Conservation (phyloP, 2,888 invertebrate genomes). For the Pseudolycoriella hygida region DNA sequence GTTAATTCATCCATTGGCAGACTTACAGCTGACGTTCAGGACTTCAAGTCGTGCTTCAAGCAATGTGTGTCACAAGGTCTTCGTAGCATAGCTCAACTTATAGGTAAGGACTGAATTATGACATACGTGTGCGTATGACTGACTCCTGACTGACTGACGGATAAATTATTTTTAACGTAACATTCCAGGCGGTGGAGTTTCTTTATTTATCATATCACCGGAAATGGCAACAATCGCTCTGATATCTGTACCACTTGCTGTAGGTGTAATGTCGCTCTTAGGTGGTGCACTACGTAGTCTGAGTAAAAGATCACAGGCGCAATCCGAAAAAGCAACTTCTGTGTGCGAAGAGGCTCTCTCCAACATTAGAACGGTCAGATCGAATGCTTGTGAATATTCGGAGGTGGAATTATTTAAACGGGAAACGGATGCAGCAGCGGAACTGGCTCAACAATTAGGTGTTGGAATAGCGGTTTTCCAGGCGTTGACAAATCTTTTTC, state of each 20-base stretch:
- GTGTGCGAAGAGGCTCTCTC: conserved; percentile 87
- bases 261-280: conserved; percentile 66
- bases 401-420: conserved; percentile 53
- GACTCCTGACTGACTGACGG: neutral
- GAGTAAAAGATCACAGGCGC: conserved; percentile 60
- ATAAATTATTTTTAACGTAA: neutral
- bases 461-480: conserved; percentile 86
- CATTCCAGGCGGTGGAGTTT: conserved; percentile 20
- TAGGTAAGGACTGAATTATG: conserved; percentile 17
- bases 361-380: conserved; percentile 84
- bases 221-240: conserved; percentile 72
- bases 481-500: conserved; percentile 68
- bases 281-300: conserved; percentile 60
- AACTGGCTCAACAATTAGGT: conserved; percentile 57
- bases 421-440: conserved; percentile 57
- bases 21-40: conserved; percentile 84
- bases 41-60: conserved; percentile 94
- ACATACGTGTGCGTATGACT: neutral
- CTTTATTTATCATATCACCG: conserved; percentile 70
- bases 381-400: conserved; percentile 82
- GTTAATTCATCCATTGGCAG: no score
- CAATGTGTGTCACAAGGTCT: conserved; percentile 83
- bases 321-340: conserved; percentile 71
- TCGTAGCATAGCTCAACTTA: conserved; percentile 68
- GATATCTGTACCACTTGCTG: conserved; percentile 70